These are phyloP conservation scores for Drosophila neoperkinsi DNA, from an alignment of 2,888 invertebrate species.

Conservation along the genomic window DNA sequence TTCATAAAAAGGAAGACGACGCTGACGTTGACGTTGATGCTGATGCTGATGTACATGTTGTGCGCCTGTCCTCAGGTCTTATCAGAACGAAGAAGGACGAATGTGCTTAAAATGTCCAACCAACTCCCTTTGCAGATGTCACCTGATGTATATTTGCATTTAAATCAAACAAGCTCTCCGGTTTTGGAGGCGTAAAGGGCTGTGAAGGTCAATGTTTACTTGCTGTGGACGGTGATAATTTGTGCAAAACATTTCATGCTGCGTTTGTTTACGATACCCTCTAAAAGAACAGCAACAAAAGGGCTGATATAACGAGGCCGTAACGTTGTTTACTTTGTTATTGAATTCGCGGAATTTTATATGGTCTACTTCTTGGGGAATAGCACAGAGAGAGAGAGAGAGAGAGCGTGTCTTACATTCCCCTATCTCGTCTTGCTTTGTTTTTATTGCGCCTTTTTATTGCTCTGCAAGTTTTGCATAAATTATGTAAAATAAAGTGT, in stretches of 20 bases:
- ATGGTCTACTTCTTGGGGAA: constrained; percentile 27
- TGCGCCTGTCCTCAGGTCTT: constrained; percentile 9
- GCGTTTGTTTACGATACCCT: constrained; percentile 36
- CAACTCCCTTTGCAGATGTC: constrained; percentile 4
- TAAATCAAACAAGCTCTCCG: constrained; percentile 55
- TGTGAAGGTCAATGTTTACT: constrained; percentile 5
- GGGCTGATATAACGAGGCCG: background rate
- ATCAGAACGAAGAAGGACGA: constrained; percentile 1
- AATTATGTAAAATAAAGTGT: constrained; percentile 62
- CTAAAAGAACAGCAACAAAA: constrained; percentile 3
- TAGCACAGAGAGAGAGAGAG: background rate
- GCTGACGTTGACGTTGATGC: constrained; percentile 32
- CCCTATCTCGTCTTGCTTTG: background rate
- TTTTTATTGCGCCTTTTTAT: constrained; percentile 52
- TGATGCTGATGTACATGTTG: constrained; percentile 12
- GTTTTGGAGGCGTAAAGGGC: background rate
- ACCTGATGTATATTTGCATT: constrained; percentile 69
- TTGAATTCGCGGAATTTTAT: background rate
- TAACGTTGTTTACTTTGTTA: background rate
- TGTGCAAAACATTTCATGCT: constrained; percentile 40
- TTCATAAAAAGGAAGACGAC: constrained; percentile 10
- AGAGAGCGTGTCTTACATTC: background rate
- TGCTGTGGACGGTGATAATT: constrained; percentile 9
- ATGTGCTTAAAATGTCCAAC: constrained; percentile 8
- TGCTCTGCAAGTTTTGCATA: constrained; percentile 73